Evolutionary conservation across 2,797 vertebrate genomes (phyloP).

Genomic region (Graptemys geographica): DNA sequence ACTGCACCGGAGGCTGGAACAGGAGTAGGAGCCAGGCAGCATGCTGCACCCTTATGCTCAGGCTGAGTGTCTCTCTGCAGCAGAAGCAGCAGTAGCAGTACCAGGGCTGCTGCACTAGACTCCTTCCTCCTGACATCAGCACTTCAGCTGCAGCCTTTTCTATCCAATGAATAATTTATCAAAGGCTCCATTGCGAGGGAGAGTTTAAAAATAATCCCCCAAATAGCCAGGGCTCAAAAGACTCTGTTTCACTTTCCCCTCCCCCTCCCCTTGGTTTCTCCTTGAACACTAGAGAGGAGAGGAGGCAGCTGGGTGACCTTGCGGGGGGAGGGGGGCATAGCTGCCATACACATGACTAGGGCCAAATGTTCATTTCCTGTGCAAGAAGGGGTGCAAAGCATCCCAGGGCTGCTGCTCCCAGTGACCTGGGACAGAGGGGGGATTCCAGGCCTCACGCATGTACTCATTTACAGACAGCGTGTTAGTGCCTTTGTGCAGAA

Average conservation of each 20-base stretch:
- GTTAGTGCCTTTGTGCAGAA: neutral
- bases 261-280: neutral
- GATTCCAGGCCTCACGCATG: neutral
- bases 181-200: conserved; percentile 55
- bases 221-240: conserved; percentile 51
- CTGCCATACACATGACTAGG: neutral
- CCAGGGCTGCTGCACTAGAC: conserved; percentile 78
- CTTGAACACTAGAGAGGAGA: neutral
- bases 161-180: conserved; percentile 85
- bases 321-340: neutral
- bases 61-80: neutral
- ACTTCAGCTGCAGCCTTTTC: conserved; percentile 82
- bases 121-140: conserved; percentile 93
- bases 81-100: neutral
- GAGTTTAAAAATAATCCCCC: conserved; percentile 66
- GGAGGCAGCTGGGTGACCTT: conserved; percentile 66
- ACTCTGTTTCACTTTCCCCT: neutral
- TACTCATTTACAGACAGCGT: neutral
- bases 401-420: neutral
- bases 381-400: neutral
- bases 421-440: neutral
- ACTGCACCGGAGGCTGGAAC: conserved; percentile 64
- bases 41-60: conserved; percentile 67
- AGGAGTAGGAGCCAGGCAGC: conserved; percentile 71
- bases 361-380: neutral